Conservation (phyloP, 2,113 vertebrate species). For the Limanda limanda region DNA sequence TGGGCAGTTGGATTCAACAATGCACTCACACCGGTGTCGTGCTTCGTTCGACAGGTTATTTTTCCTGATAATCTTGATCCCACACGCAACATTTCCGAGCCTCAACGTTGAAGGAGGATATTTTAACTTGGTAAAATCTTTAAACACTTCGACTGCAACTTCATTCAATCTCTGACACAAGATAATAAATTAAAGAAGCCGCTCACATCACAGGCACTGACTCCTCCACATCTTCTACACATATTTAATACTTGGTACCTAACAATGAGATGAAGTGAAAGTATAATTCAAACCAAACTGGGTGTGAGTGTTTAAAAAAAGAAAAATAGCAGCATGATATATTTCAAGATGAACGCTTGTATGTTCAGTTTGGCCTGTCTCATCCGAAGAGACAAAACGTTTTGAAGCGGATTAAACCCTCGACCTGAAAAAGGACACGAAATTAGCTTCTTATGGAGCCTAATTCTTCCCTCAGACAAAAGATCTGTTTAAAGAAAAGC, state of each 20-base stretch:
- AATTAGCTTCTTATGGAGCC: not conserved
- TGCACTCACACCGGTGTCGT: constrained; percentile 10
- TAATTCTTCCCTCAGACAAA: not conserved
- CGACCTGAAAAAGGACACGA: not conserved
- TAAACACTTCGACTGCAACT: constrained; percentile 55
- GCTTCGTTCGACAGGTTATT: not conserved
- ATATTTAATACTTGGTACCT: constrained; percentile 63
- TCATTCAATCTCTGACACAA: constrained; percentile 39
- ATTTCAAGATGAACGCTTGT: constrained; percentile 17
- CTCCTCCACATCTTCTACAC: constrained; percentile 20
- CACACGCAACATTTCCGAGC: constrained; percentile 2
- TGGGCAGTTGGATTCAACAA: constrained; percentile 15
- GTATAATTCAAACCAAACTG: constrained; percentile 17
- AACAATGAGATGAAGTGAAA: constrained; percentile 19
- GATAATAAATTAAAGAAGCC: constrained; percentile 46
- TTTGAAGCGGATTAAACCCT: not conserved
- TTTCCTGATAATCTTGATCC: not conserved
- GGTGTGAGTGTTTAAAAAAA: constrained; percentile 47
- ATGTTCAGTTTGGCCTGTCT: constrained; percentile 36
- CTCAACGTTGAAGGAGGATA: not conserved
- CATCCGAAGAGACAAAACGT: not conserved
- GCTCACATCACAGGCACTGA: constrained; percentile 39
- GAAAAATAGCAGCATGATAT: constrained; percentile 65
- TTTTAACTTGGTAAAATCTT: constrained; percentile 49
- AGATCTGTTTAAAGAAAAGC: constrained; percentile 8